Evolutionary conservation across 2,797 vertebrate genomes (phyloP).

Genomic region (Peromyscus eremicus): DNA sequence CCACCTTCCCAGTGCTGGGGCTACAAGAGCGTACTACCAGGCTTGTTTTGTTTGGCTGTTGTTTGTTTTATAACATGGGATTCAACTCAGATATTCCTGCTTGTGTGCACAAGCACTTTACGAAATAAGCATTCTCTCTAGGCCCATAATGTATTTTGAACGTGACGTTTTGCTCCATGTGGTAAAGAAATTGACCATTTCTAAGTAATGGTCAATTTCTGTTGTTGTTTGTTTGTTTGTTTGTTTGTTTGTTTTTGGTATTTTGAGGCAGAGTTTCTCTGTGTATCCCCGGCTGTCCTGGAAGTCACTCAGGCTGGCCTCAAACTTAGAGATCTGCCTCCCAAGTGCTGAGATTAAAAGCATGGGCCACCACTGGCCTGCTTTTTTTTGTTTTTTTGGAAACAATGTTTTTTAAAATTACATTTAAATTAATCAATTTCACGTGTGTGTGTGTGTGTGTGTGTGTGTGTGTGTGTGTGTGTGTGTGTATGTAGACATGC

Average conservation of each 20-base stretch:
- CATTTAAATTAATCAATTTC: background rate
- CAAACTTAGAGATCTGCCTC: background rate
- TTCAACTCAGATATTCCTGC: background rate
- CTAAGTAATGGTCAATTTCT: background rate
- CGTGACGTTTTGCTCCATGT: background rate
- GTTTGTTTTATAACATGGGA: background rate
- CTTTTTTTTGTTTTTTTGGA: background rate
- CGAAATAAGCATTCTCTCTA: background rate
- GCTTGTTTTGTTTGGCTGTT: background rate
- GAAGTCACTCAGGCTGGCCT: background rate
- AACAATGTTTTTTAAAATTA: background rate
- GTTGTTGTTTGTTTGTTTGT: background rate
- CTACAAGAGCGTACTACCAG: background rate
- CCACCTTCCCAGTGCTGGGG: background rate
- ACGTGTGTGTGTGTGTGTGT: background rate
- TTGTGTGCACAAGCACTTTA: background rate
- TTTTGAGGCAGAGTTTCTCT: background rate
- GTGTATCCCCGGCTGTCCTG: background rate
- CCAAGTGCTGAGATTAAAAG: background rate
- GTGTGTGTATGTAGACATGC: background rate
- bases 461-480: background rate
- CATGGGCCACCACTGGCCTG: accelerated
- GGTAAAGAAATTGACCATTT: background rate
- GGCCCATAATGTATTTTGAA: background rate
- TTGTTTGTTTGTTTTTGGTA: background rate